These are phyloP conservation scores for Pachyrhynchus sulphureomaculatus DNA, from an alignment of 1,140 invertebrate genomes.

Conservation along the genomic window DNA sequence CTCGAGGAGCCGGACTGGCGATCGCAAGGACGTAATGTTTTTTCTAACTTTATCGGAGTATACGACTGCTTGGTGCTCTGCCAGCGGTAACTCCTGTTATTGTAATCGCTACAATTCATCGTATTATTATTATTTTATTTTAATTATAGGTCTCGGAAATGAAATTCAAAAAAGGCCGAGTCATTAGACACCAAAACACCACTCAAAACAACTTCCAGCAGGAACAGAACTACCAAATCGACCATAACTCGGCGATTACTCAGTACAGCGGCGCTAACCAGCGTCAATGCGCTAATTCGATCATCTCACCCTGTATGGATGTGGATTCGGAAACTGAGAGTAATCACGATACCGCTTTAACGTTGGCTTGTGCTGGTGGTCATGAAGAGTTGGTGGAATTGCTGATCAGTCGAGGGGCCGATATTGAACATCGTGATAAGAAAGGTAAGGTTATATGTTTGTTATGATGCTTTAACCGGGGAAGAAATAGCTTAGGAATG, in stretches of 20 bases:
- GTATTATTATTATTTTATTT: too few species aligned
- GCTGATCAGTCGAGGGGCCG: conserved; percentile 83
- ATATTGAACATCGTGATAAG: conserved; percentile 98
- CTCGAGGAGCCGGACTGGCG: too few species aligned
- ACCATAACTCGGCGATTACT: conserved; percentile 48
- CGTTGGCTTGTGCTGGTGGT: conserved; percentile 94
- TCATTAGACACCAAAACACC: conserved; percentile 41
- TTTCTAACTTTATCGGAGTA: too few species aligned
- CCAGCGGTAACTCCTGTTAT: too few species aligned
- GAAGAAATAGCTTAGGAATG: too few species aligned
- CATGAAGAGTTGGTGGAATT: conserved; percentile 94
- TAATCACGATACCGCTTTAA: conserved; percentile 97
- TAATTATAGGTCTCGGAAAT: conserved; percentile 26
- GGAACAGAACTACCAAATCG: conserved; percentile 47
- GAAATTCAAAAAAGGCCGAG: conserved; percentile 49
- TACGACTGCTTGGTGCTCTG: too few species aligned
- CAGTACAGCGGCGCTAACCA: conserved; percentile 44
- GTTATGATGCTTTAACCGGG: background rate
- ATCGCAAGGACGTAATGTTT: too few species aligned
- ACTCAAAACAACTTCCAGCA: conserved; percentile 31
- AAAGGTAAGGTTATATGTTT: conserved; percentile 62
- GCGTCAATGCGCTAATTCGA: conserved; percentile 27
- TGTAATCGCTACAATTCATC: too few species aligned
- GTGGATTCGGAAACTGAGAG: conserved; percentile 96
- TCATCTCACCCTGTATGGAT: conserved; percentile 67